These are phyloP conservation scores for Peromyscus attwateri DNA, from an alignment of 2,797 vertebrate genomes.

Conservation along the genomic window DNA sequence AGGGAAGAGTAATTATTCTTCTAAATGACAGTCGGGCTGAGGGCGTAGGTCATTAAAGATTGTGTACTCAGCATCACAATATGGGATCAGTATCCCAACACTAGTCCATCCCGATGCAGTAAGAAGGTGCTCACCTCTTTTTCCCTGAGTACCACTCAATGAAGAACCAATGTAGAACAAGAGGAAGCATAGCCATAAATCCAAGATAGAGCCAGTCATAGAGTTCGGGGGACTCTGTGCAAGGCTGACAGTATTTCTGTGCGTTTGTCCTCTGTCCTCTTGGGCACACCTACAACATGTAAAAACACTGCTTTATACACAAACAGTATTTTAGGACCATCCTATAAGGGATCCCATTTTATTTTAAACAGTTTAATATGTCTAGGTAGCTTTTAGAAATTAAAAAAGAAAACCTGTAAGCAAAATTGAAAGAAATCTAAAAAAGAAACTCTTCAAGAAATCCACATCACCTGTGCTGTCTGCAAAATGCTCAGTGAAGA, in stretches of 20 bases:
- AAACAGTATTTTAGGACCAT: slow-evolving; percentile 8
- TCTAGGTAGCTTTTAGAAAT: slow-evolving; percentile 39
- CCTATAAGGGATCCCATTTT: slow-evolving; percentile 2
- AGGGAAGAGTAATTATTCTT: slow-evolving; percentile 13
- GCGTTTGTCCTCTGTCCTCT: slow-evolving; percentile 93
- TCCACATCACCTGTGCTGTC: background rate
- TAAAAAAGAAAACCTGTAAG: background rate
- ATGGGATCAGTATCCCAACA: slow-evolving; percentile 7
- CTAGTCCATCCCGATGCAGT: background rate
- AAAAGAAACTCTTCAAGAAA: background rate
- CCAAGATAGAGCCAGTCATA: slow-evolving; percentile 99
- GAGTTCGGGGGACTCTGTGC: slow-evolving; percentile 92
- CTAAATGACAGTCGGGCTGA: background rate
- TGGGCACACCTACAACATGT: slow-evolving; percentile 93
- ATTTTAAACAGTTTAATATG: slow-evolving; percentile 42
- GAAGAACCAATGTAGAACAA: slow-evolving; percentile 99
- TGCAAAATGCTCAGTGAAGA: slow-evolving; percentile 25
- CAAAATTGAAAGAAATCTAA: background rate
- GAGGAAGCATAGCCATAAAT: slow-evolving; percentile 98
- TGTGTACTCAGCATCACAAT: background rate
- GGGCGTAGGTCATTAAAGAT: background rate
- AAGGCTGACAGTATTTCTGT: slow-evolving; percentile 94
- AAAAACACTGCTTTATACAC: slow-evolving; percentile 18
- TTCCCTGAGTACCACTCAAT: slow-evolving; percentile 99
- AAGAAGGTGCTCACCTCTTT: slow-evolving; percentile 92